Conservation (phyloP, 2,797 vertebrate species). For the Myiotriccus ornatus region DNA sequence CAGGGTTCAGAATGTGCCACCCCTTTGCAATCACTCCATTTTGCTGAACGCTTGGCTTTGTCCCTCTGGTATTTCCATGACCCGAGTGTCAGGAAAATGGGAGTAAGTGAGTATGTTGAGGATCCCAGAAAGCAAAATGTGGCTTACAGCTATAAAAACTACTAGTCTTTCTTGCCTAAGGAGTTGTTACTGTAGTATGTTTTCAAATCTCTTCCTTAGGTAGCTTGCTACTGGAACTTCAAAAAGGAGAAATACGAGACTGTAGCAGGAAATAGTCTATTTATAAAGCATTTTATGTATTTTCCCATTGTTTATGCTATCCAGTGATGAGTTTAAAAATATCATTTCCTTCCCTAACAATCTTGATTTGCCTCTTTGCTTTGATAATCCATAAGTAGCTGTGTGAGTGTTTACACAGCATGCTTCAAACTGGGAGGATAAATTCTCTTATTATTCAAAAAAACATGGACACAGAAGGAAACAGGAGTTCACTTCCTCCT, state of each 20-base stretch:
- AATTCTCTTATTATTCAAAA: not conserved
- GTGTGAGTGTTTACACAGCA: not conserved
- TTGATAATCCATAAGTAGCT: not conserved
- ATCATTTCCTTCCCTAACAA: conserved; percentile 56
- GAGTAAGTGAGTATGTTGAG: not conserved
- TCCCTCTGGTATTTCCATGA: not conserved
- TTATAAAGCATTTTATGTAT: conserved; percentile 19
- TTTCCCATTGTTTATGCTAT: conserved; percentile 22
- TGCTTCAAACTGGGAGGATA: not conserved
- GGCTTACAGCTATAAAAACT: not conserved
- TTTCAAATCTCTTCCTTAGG: not conserved
- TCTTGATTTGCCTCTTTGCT: conserved; percentile 6
- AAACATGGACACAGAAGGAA: not conserved
- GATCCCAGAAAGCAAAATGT: not conserved
- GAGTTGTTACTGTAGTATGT: not conserved
- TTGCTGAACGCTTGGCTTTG: not conserved
- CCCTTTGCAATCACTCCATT: not conserved
- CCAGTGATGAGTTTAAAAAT: conserved; percentile 43
- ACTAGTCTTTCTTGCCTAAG: not conserved
- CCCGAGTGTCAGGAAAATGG: not conserved
- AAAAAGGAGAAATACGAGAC: not conserved
- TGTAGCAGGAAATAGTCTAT: conserved; percentile 6
- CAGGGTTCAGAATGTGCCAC: not conserved
- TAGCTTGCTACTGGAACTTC: not conserved
- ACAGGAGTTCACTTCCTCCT: not conserved